These are phyloP conservation scores for Cheilosia vernalis DNA, from an alignment of 2,888 invertebrate genomes.

Conservation along the genomic window DNA sequence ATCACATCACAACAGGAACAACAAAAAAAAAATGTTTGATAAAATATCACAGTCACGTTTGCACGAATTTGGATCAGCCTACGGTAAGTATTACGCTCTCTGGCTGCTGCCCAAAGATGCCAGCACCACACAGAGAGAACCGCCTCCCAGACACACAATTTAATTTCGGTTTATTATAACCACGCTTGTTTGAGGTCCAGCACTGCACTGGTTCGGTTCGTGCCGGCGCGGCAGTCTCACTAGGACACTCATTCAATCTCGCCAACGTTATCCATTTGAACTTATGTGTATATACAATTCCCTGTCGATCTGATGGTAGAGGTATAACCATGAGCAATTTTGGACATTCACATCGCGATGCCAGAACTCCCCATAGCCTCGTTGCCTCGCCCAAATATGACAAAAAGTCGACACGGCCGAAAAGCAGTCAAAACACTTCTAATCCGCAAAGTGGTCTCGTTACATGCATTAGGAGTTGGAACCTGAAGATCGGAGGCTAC, in stretches of 20 bases:
- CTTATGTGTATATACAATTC: slow-evolving; percentile 27
- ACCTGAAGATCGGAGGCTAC: slow-evolving; percentile 23
- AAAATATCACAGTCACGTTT: slow-evolving; percentile 75
- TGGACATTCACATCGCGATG: slow-evolving; percentile 65
- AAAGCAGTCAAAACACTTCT: slow-evolving; percentile 73
- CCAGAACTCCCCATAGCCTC: slow-evolving; percentile 33
- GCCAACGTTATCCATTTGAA: slow-evolving; percentile 58
- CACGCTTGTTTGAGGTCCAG: slow-evolving; percentile 42
- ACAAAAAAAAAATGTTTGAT: slow-evolving; percentile 62
- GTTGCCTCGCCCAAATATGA: slow-evolving; percentile 74
- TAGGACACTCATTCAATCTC: slow-evolving; percentile 38
- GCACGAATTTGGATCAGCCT: slow-evolving; percentile 75
- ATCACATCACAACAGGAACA: slow-evolving; percentile 39
- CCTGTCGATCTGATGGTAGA: slow-evolving; percentile 45
- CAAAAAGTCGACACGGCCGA: slow-evolving; percentile 67
- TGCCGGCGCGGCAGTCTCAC: slow-evolving; percentile 2
- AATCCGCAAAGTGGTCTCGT: slow-evolving; percentile 59
- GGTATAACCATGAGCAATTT: slow-evolving; percentile 43
- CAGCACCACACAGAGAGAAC: slow-evolving; percentile 8
- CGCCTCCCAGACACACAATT: slow-evolving; percentile 68
- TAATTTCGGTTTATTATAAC: slow-evolving; percentile 67
- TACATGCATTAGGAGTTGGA: slow-evolving; percentile 58
- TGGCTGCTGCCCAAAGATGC: slow-evolving; percentile 12
- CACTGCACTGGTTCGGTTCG: not conserved
- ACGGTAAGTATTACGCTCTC: slow-evolving; percentile 67